These are phyloP conservation scores for Pyrgus malvae DNA, from an alignment of 2,888 invertebrate species.

Conservation along the genomic window DNA sequence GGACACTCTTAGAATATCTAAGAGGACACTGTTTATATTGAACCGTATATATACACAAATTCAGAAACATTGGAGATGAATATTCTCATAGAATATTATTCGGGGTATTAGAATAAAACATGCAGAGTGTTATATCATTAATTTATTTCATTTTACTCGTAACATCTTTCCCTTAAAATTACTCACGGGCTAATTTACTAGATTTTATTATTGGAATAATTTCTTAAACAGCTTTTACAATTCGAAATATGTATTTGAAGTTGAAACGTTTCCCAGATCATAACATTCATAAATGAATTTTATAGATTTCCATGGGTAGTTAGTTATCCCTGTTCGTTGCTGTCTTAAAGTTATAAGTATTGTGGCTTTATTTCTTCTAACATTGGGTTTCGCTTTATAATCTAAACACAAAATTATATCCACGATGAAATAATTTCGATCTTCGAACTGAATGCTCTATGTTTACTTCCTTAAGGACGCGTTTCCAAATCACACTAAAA, in stretches of 20 bases:
- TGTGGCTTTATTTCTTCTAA: too few relatives aligned
- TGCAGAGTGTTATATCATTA: constrained; percentile 49
- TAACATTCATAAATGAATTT: not conserved
- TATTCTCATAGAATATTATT: too few relatives aligned
- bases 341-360: not conserved
- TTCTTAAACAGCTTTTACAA: constrained; percentile 71
- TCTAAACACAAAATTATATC: too few relatives aligned
- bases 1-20: too few relatives aligned
- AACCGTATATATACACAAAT: too few relatives aligned
- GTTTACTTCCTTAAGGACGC: too few relatives aligned
- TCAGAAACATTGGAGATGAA: too few relatives aligned
- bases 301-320: not conserved
- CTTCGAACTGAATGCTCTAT: too few relatives aligned
- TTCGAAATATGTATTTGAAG: constrained; percentile 64
- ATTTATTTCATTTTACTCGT: constrained; percentile 78
- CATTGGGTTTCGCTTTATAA: too few relatives aligned
- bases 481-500: too few relatives aligned
- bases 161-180: constrained; percentile 75
- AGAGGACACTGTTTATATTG: too few relatives aligned
- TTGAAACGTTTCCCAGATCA: constrained; percentile 65
- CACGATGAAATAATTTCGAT: too few relatives aligned
- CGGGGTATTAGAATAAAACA: constrained; percentile 16
- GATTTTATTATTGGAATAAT: constrained; percentile 76
- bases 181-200: constrained; percentile 77
- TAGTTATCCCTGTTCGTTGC: not conserved